These are phyloP conservation scores for Oncorhynchus masou DNA, from an alignment of 2,113 vertebrate species.

Conservation along the genomic window DNA sequence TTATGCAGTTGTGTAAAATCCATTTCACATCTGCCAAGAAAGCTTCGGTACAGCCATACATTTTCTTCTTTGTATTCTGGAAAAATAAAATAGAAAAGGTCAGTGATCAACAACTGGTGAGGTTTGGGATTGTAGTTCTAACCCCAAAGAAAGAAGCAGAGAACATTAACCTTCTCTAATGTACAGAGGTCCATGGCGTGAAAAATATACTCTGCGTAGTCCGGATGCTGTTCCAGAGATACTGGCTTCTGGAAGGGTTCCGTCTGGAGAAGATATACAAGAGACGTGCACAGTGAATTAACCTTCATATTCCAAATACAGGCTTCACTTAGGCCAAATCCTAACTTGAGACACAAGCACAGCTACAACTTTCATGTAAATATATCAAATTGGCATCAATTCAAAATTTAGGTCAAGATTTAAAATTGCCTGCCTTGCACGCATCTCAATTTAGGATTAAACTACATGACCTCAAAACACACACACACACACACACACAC, in stretches of 20 bases:
- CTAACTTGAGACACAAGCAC: not conserved
- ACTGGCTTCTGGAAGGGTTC: constrained; percentile 98
- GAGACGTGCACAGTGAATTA: constrained; percentile 30
- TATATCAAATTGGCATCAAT: too few relatives aligned
- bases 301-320: constrained; percentile 6
- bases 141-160: not conserved
- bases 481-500: not conserved
- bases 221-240: constrained; percentile 95
- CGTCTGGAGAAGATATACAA: constrained; percentile 74
- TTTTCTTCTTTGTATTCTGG: constrained; percentile 97
- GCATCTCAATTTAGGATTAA: not conserved
- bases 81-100: constrained; percentile 16
- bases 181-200: constrained; percentile 98
- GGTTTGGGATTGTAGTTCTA: not conserved
- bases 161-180: constrained; percentile 87
- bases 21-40: constrained; percentile 98
- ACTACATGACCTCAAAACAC: constrained; percentile 5
- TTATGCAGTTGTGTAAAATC: constrained; percentile 99
- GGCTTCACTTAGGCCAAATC: not conserved
- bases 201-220: constrained; percentile 98
- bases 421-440: not conserved
- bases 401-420: too few relatives aligned
- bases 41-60: constrained; percentile 98
- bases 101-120: not conserved
- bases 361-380: too few relatives aligned